Evolutionary conservation across 2,888 invertebrate genomes (phyloP).

Genomic region (Apomyelois bistriatella): DNA sequence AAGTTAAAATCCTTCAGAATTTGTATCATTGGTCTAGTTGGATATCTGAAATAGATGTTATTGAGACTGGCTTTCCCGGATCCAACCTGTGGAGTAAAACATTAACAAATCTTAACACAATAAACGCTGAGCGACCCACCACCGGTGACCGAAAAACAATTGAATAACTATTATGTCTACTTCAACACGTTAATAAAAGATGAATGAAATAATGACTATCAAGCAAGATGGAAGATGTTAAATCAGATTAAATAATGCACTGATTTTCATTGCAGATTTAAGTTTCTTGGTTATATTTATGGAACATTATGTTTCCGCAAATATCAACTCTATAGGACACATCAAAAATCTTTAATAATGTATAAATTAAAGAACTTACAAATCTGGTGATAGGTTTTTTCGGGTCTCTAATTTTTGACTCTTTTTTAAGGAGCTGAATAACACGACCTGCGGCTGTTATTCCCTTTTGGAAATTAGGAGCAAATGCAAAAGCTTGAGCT

Average conservation of each 20-base stretch:
- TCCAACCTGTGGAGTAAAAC: slow-evolving; percentile 62
- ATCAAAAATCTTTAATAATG: too few relatives aligned
- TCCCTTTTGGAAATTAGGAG: slow-evolving; percentile 90
- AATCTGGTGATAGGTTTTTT: slow-evolving; percentile 54
- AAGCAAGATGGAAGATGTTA: too few relatives aligned
- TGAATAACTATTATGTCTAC: too few relatives aligned
- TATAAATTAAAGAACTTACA: slow-evolving; percentile 40
- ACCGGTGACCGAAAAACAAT: too few relatives aligned
- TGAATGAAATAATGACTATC: too few relatives aligned
- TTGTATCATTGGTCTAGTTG: slow-evolving; percentile 84
- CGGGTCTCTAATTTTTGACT: slow-evolving; percentile 80
- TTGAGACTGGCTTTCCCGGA: slow-evolving; percentile 86
- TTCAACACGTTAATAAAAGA: too few relatives aligned
- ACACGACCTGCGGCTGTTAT: slow-evolving; percentile 85
- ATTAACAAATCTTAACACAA: background rate
- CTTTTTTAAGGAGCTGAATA: slow-evolving; percentile 80
- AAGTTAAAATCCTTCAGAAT: slow-evolving; percentile 85
- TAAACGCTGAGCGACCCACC: background rate
- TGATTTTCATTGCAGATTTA: too few relatives aligned
- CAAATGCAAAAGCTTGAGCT: slow-evolving; percentile 85
- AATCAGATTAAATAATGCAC: too few relatives aligned
- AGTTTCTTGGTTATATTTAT: too few relatives aligned
- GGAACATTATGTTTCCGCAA: too few relatives aligned
- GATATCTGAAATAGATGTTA: slow-evolving; percentile 87
- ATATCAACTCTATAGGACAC: too few relatives aligned